Evolutionary conservation across 2,888 invertebrate species (phyloP), one percentile per base, ranked within the genome.

Genomic region (Drosophila prostipennis): DNA sequence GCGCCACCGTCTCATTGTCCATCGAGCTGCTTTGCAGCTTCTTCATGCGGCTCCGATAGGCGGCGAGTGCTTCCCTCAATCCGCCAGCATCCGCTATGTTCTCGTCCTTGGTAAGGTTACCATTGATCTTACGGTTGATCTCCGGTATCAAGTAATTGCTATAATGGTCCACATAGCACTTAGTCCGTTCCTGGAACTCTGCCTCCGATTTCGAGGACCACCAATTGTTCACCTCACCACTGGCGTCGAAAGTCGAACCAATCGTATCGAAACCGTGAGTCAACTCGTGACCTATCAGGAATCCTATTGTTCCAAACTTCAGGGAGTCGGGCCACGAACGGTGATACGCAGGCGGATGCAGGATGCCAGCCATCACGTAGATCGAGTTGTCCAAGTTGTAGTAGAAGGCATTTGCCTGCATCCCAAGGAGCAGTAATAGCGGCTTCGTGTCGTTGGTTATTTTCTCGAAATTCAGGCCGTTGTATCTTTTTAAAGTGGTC

Each of bases 31-130:
- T 34, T 8, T 55, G 43, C 3, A 71, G 46, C 13, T 78, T 67
- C 36, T 91, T 90, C 39, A 82, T 76, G 26, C 85, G 74, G n/a
- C 56, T 77, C 0, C 87, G 77, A 76, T 91, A 91, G 0, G 91
- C 89, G 13, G 55, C 64, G 2, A 91, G 56, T 0, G 91, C 77
- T 49, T 82, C 79, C 0, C 79, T 77, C 29, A 91, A 52, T 0
- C 91, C 91, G 2, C 91, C 91, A 45, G 80, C 79, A 40, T 91
- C 91, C 0, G 91, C 91, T 14, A 91, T 90, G 46, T 90, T 91
- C 53, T 91, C 91, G 51, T 91, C 87, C 64, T 79, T 83, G 0
- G 91, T 88, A 8, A 63, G 63, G 10, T 86, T 80, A 3, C 91
- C 91, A 49, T 91, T 82, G 23, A 91, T 56, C 6, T 75, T 77